Evolutionary conservation across 2,797 vertebrate genomes (phyloP).

Genomic region (Bovichtus diacanthus): DNA sequence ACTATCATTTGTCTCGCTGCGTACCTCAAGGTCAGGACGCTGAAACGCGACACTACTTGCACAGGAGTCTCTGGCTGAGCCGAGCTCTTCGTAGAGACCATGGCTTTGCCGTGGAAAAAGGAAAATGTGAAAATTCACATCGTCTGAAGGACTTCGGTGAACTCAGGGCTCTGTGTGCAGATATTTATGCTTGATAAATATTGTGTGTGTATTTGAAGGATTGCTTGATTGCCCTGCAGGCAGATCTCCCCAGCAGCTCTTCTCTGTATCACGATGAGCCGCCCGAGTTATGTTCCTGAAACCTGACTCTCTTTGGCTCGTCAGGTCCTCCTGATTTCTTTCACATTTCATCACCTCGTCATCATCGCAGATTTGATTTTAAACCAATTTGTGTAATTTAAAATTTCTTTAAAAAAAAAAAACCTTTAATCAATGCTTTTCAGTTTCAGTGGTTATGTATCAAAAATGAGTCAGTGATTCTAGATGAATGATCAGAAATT

Average conservation of each 20-base stretch:
- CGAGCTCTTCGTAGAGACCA: conserved; percentile 21
- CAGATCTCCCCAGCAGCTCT: conserved; percentile 26
- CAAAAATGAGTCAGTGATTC: neutral
- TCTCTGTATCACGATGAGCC: conserved; percentile 13
- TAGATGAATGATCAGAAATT: neutral
- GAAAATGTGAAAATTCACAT: conserved; percentile 51
- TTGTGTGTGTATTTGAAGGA: conserved; percentile 59
- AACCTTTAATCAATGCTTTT: neutral
- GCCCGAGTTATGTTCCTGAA: conserved; percentile 41
- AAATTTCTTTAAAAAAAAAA: conserved; percentile 12
- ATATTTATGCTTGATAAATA: conserved; percentile 56
- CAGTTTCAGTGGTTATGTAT: neutral
- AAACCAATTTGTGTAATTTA: neutral
- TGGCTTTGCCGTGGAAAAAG: conserved; percentile 3
- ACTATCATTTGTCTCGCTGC: conserved; percentile 7
- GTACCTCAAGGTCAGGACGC: conserved; percentile 34
- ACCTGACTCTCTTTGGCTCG: conserved; percentile 14
- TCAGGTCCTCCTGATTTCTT: neutral
- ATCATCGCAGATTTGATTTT: neutral
- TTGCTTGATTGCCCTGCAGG: conserved; percentile 29
- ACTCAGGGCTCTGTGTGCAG: conserved; percentile 69
- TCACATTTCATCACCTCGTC: conserved; percentile 35
- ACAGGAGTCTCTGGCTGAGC: conserved; percentile 48
- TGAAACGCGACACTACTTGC: conserved; percentile 37
- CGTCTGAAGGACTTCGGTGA: conserved; percentile 62